These are phyloP conservation scores for Gobio occitaniae DNA, from an alignment of 2,797 vertebrate genomes.

Conservation along the genomic window DNA sequence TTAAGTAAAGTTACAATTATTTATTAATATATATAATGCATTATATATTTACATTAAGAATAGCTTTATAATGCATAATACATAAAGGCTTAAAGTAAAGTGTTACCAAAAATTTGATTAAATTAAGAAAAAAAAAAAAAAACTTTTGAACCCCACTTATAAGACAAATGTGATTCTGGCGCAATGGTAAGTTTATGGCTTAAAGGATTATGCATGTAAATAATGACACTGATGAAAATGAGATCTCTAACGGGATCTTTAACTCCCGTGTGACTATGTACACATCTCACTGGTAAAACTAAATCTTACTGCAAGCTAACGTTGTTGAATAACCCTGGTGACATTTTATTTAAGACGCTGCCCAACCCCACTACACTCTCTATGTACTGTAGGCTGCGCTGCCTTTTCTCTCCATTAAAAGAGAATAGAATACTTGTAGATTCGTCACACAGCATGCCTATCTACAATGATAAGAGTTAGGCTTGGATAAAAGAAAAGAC, in stretches of 20 bases:
- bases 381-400: neutral
- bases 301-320: neutral
- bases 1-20: neutral
- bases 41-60: neutral
- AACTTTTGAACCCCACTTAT: neutral
- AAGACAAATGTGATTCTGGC: neutral
- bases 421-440: neutral
- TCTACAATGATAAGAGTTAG: constrained; percentile 63
- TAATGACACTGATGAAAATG: neutral
- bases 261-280: neutral
- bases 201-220: neutral
- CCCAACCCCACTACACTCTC: neutral
- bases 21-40: neutral
- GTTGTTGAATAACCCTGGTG: neutral
- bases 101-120: neutral
- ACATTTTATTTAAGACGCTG: neutral
- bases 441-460: constrained; percentile 53
- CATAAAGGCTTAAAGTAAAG: neutral
- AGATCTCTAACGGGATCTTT: neutral
- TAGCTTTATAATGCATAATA: neutral
- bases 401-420: neutral
- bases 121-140: neutral
- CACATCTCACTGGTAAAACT: neutral
- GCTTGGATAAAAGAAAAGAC: constrained; percentile 50
- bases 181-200: neutral